Conservation (phyloP, 2,797 vertebrate species). For the Morelia viridis region DNA sequence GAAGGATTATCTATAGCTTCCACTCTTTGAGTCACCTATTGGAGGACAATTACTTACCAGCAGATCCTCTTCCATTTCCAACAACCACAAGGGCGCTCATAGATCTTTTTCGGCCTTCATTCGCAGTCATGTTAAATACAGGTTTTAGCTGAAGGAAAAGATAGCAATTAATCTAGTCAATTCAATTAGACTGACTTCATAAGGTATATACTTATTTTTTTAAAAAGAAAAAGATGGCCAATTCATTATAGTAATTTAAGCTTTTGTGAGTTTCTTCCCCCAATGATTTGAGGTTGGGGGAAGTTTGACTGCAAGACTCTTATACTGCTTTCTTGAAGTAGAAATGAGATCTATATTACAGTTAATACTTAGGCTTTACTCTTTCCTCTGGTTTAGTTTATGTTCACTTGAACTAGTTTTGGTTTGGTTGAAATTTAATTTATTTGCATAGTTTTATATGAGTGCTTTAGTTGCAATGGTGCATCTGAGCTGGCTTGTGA, state of each 20-base stretch:
- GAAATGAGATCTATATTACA: neutral
- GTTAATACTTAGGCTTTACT: neutral
- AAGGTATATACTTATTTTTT: neutral
- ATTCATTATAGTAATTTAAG: neutral
- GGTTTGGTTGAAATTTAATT: neutral
- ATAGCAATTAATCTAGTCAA: neutral
- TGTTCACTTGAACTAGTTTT: neutral
- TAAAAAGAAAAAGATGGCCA: neutral
- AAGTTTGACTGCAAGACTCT: neutral
- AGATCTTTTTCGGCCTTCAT: slow-evolving; percentile 89
- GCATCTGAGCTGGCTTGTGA: neutral
- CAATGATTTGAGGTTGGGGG: neutral
- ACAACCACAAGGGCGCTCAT: slow-evolving; percentile 88
- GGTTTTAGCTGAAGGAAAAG: slow-evolving; percentile 81
- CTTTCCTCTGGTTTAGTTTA: neutral
- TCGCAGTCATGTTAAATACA: slow-evolving; percentile 95
- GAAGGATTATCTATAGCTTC: neutral
- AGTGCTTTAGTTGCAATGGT: neutral
- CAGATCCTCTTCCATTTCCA: slow-evolving; percentile 90
- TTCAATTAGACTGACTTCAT: neutral
- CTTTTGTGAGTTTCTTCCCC: neutral
- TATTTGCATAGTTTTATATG: neutral
- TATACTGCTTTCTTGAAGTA: neutral
- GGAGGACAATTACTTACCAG: slow-evolving; percentile 74
- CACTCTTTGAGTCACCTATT: neutral